phyloP scores from a whole-genome alignment of 2,888 invertebrate genomes.

The Torymus aiolomorphi region DNA sequence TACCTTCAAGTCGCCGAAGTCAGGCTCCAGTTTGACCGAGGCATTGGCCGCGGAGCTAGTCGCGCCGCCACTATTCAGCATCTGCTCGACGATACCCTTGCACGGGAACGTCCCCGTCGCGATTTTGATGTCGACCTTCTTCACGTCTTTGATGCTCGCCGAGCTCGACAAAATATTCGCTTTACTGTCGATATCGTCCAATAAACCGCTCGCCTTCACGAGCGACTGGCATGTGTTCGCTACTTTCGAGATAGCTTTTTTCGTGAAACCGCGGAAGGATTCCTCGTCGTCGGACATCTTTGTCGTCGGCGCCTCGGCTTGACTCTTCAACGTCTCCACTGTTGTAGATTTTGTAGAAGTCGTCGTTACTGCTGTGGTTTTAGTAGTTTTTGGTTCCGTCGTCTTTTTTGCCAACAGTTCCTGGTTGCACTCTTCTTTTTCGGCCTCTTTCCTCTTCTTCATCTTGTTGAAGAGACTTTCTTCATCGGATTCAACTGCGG shows the following conservation, averaged over 20 bases:
- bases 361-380: background rate
- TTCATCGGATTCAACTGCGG: constrained; percentile 81
- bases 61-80: background rate
- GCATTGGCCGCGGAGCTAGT: constrained; percentile 26
- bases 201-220: constrained; percentile 64
- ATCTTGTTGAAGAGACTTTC: constrained; percentile 79
- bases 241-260: constrained; percentile 67
- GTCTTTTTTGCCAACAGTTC: constrained; percentile 10
- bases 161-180: background rate
- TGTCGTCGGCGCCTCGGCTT: constrained; percentile 20
- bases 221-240: constrained; percentile 66
- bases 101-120: background rate
- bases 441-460: constrained; percentile 62
- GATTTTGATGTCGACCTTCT: constrained; percentile 55
- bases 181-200: constrained; percentile 52
- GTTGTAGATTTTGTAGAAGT: constrained; percentile 1
- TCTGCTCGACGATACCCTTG: constrained; percentile 35
- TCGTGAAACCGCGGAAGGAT: constrained; percentile 74
- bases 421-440: constrained; percentile 53
- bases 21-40: constrained; percentile 49
- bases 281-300: constrained; percentile 77
- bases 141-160: constrained; percentile 25
- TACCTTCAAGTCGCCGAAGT: constrained; percentile 52
- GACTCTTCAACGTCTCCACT: constrained; percentile 23
- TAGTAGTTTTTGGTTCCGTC: background rate